Evolutionary conservation across 2,888 invertebrate genomes (phyloP), one percentile per base, ranked within the genome.

Genomic region (Drosophila melanocephala): DNA sequence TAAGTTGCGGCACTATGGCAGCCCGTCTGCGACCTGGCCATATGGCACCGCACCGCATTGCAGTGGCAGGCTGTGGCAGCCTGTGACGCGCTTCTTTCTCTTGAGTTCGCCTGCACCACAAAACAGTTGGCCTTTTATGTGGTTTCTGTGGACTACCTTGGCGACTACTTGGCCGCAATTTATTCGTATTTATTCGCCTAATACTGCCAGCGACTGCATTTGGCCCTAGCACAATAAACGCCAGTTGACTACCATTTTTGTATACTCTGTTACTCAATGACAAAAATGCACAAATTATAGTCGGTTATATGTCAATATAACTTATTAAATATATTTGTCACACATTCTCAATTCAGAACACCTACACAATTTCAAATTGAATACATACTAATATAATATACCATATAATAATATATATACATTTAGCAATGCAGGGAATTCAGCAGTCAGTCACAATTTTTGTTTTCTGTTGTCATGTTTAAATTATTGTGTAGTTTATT

Each of bases 71-170:
- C 80, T 69, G 84, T 70, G 83, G 72, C 84, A 72, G 77, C 63
- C 60, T 61, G 64, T 73, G 62, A 77, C 78, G 78, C 63, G 60
- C 30, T 30, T 37, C 28, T 30, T 62, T 55, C 47, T 65, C 30
- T 37, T 61, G 39, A 51, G 77, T 76, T 64, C 61, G 56, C 59
- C 51, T 77, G 81, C 61, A 73, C 78, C 77, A 57, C 39, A 62
- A 53, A 50, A 35, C 33, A 42, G 79, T 81, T 84, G 84, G 69
- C 79, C 84, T 75, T 89, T 89, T 88, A 78, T 64, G 71, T 56
- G 75, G 47, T 47, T 47, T 26, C 16, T 51, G 57, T 55, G 67
- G 53, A 57, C 63, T 81, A 62, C 72, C 69, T 79, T 76, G 75
- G 61, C 60, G 64, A 68, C 66, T 61, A 64, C 60, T 55, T 79